Conservation (phyloP, 1,140 invertebrate genomes). For the Ylistrum balloti region DNA sequence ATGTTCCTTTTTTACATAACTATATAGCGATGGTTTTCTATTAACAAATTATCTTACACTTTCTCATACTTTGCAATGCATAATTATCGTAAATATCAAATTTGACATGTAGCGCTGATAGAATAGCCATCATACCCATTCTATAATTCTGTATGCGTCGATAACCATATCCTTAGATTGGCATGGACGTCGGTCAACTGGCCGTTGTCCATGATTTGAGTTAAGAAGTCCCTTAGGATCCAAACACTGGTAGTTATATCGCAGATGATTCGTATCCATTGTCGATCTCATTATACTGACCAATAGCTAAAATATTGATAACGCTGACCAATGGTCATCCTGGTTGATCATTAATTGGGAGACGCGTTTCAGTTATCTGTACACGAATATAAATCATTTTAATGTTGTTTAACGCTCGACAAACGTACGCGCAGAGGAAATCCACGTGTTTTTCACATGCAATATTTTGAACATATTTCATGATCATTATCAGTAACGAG, state of each 20-base stretch:
- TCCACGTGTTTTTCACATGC: conserved; percentile 27
- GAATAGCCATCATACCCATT: not conserved
- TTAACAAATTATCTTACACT: no score
- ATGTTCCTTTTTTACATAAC: no score
- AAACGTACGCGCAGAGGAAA: not conserved
- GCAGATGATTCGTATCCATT: not conserved
- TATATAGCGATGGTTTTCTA: no score
- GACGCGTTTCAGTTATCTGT: conserved; percentile 12
- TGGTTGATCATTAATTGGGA: not conserved
- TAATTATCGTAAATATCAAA: conserved; percentile 27
- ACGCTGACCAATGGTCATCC: not conserved
- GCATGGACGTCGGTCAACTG: conserved; percentile 36
- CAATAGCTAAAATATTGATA: conserved; percentile 18
- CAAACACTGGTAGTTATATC: not conserved
- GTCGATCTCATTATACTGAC: not conserved
- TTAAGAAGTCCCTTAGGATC: not conserved
- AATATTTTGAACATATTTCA: conserved; percentile 23
- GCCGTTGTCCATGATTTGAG: not conserved
- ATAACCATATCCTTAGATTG: conserved; percentile 3
- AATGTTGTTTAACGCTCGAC: not conserved
- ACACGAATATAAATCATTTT: conserved; percentile 23
- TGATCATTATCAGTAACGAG: not conserved
- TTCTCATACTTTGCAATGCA: not conserved
- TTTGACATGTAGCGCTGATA: not conserved
- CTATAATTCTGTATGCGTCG: not conserved